Conservation (phyloP, 2,888 invertebrate species). For the Rhimphoctona megacephalus region DNA sequence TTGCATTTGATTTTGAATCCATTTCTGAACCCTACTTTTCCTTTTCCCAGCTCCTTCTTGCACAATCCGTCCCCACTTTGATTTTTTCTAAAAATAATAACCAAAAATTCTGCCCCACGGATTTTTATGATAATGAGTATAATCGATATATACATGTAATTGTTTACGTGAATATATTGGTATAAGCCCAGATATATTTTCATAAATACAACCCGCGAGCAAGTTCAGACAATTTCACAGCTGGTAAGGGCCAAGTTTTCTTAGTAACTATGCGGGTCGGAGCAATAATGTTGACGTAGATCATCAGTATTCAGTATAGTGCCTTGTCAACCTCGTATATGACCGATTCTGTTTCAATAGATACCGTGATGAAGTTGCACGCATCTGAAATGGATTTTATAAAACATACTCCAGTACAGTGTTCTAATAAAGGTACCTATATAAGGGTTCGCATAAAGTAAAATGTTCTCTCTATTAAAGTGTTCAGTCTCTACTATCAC, state of each 20-base stretch:
- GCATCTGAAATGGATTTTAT: not conserved
- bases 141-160: not conserved
- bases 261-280: not conserved
- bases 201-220: not conserved
- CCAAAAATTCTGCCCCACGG: not conserved
- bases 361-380: not conserved
- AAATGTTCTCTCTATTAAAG: too few relatives aligned
- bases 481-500: too few relatives aligned
- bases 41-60: slow-evolving; percentile 3
- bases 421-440: not conserved
- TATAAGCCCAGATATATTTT: not conserved
- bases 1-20: slow-evolving; percentile 42
- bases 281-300: not conserved
- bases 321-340: not conserved
- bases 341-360: not conserved
- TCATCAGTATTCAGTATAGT: not conserved
- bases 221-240: not conserved
- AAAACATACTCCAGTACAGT: not conserved
- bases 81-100: not conserved
- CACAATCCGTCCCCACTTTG: not conserved
- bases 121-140: not conserved
- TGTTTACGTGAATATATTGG: not conserved
- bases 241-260: not conserved
- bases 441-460: not conserved
- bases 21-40: slow-evolving; percentile 16